A percentile compares a stretch with the other conserved stretches of the same genome.
These are phyloP conservation scores for Sminthurides aquaticus DNA, from an alignment of 2,888 invertebrate species.

Conservation along the genomic window DNA sequence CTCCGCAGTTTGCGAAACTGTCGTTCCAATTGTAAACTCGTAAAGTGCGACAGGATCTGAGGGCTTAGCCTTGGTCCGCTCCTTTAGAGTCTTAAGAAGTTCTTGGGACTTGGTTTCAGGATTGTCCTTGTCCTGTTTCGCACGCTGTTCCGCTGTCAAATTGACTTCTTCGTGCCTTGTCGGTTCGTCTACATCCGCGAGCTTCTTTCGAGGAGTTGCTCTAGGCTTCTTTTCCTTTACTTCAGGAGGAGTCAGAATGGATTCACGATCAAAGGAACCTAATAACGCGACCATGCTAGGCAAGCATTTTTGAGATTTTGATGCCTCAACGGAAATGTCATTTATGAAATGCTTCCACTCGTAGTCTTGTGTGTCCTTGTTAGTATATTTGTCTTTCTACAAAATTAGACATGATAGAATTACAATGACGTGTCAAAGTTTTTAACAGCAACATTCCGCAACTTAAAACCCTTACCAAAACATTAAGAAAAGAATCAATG, in stretches of 20 bases:
- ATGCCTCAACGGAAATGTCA: constrained; percentile 6
- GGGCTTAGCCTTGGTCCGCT: not conserved
- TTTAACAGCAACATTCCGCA: too few species aligned
- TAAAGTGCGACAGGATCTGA: not conserved
- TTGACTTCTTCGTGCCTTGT: constrained; percentile 28
- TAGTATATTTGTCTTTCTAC: not conserved
- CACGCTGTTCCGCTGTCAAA: constrained; percentile 5
- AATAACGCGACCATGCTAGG: constrained; percentile 22
- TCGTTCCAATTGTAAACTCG: not conserved
- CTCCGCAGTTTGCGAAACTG: constrained; percentile 12
- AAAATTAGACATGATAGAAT: not conserved
- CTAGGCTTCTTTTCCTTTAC: constrained; percentile 25
- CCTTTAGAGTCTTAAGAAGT: constrained; percentile 20
- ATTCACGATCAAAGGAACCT: constrained; percentile 27
- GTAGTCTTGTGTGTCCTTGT: constrained; percentile 3
- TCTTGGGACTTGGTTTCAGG: constrained; percentile 23
- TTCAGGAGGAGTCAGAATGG: constrained; percentile 16
- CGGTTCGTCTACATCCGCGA: constrained; percentile 13
- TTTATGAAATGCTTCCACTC: not conserved
- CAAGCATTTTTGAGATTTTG: constrained; percentile 7
- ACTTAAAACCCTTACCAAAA: too few species aligned
- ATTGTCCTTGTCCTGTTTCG: constrained; percentile 13
- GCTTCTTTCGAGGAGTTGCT: constrained; percentile 20
- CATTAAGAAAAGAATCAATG: constrained; percentile 23
- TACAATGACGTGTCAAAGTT: not conserved